These are phyloP conservation scores for Leptonema lineaticorne DNA, from an alignment of 1,140 invertebrate species.

Conservation along the genomic window DNA sequence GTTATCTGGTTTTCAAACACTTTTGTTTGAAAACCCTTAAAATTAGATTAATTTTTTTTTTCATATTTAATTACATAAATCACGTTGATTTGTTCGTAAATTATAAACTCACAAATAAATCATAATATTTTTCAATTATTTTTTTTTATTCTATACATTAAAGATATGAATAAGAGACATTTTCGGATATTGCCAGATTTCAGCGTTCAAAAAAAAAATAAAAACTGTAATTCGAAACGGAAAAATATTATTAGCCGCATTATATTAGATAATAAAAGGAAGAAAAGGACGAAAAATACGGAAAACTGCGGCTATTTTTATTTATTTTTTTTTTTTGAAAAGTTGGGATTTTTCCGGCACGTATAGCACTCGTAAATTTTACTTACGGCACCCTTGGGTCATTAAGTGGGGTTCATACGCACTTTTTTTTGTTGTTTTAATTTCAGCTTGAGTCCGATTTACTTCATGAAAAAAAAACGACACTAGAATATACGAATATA, in stretches of 20 bases:
- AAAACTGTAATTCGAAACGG: neutral
- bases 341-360: constrained; percentile 4
- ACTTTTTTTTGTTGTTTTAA: constrained; percentile 11
- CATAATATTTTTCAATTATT: too few relatives aligned
- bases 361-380: constrained; percentile 10
- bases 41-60: too few relatives aligned
- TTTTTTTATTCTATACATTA: too few relatives aligned
- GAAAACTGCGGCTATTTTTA: neutral
- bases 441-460: neutral
- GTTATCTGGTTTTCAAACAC: too few relatives aligned
- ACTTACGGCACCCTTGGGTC: constrained; percentile 18
- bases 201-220: too few relatives aligned
- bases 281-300: too few relatives aligned
- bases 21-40: too few relatives aligned
- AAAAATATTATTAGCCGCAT: neutral
- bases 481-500: neutral
- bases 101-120: too few relatives aligned
- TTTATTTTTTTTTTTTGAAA: too few relatives aligned
- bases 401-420: constrained; percentile 11
- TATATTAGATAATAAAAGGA: neutral
- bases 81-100: too few relatives aligned
- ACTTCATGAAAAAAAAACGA: neutral
- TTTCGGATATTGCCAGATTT: neutral
- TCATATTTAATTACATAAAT: too few relatives aligned
- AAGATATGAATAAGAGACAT: too few relatives aligned